These are phyloP conservation scores for Latheticus oryzae DNA, from an alignment of 2,888 invertebrate genomes.

Conservation along the genomic window DNA sequence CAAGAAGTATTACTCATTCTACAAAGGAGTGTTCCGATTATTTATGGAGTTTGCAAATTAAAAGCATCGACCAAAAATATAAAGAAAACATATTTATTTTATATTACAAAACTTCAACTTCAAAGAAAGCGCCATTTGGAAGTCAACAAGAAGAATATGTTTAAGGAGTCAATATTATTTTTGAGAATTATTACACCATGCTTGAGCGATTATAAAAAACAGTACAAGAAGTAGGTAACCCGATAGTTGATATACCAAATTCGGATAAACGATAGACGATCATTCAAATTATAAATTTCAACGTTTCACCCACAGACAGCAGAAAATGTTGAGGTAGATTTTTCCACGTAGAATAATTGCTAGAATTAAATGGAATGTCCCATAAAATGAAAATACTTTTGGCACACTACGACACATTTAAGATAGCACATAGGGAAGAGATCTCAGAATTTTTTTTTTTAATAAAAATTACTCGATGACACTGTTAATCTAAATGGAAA, in stretches of 20 bases:
- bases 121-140: conserved; percentile 22
- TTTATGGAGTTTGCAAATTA: conserved; percentile 30
- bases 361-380: conserved; percentile 1
- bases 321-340: not conserved
- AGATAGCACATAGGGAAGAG: conserved; percentile 3
- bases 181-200: conserved; percentile 31
- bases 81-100: conserved; percentile 25
- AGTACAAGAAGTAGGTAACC: too few relatives aligned
- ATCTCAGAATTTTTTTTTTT: too few relatives aligned
- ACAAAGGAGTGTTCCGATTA: conserved; percentile 35
- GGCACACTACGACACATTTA: conserved; percentile 8
- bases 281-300: too few relatives aligned
- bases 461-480: too few relatives aligned
- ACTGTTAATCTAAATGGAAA: conserved; percentile 10
- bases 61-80: too few relatives aligned
- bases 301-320: not conserved
- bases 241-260: too few relatives aligned
- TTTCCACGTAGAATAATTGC: not conserved
- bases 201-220: too few relatives aligned
- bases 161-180: conserved; percentile 37
- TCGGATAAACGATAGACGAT: too few relatives aligned
- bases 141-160: conserved; percentile 24
- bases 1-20: conserved; percentile 34
- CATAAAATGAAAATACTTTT: conserved; percentile 31
- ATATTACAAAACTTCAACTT: conserved; percentile 18